Evolutionary conservation across 2,797 vertebrate genomes (phyloP).

Genomic region (Falco concolor): DNA sequence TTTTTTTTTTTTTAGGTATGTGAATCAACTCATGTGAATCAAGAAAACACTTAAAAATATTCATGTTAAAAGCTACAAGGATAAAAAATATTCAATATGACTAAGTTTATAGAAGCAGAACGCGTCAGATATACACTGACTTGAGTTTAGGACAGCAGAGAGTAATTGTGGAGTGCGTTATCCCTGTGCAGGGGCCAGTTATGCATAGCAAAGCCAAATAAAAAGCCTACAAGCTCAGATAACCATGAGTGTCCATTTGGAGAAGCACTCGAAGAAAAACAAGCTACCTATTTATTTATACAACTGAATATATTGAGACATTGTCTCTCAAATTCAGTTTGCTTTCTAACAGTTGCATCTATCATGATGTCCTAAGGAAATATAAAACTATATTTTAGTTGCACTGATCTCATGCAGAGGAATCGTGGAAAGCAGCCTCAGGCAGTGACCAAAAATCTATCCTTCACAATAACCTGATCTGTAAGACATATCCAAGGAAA

Average conservation of each 20-base stretch:
- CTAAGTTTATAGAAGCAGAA: neutral
- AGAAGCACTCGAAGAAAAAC: neutral
- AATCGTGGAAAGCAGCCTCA: neutral
- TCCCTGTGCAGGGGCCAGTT: neutral
- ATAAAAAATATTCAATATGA: neutral
- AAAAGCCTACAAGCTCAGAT: neutral
- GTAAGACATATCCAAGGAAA: neutral
- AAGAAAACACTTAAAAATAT: neutral
- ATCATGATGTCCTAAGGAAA: neutral
- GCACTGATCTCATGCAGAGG: neutral
- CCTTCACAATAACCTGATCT: neutral
- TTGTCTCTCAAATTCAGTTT: neutral
- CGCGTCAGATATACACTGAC: neutral
- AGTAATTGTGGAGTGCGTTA: neutral
- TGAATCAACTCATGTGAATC: neutral
- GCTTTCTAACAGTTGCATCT: neutral
- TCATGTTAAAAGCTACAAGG: neutral
- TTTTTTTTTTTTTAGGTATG: neutral
- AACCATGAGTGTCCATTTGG: neutral
- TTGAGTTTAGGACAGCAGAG: neutral
- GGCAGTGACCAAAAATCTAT: neutral
- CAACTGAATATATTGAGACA: neutral
- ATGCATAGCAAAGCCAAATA: neutral
- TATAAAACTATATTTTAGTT: neutral
- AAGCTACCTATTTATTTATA: neutral